Conservation (phyloP, 1,140 invertebrate genomes). For the Macrosteles quadrilineatus region DNA sequence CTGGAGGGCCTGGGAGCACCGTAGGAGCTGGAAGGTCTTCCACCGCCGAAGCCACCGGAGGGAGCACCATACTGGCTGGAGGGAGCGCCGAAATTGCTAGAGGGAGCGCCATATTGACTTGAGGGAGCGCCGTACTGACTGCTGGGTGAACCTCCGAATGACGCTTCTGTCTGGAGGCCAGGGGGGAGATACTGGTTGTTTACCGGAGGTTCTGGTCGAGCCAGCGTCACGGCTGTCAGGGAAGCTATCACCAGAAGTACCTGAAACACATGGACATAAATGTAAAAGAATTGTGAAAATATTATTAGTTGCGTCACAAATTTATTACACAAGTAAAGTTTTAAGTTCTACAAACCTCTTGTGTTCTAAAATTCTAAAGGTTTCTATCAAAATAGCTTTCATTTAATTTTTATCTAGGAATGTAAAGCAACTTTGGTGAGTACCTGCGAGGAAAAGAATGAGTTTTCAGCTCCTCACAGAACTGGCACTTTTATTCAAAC, state of each 20-base stretch:
- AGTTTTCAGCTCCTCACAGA: too few species aligned
- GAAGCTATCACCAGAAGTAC: not conserved
- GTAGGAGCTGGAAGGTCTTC: conserved; percentile 22
- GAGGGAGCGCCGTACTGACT: conserved; percentile 44
- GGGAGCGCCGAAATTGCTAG: conserved; percentile 30
- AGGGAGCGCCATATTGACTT: conserved; percentile 43
- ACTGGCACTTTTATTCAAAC: too few species aligned
- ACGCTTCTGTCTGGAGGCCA: conserved; percentile 43
- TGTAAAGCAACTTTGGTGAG: too few species aligned
- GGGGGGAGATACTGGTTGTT: conserved; percentile 33
- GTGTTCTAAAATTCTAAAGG: too few species aligned
- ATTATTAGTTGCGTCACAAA: too few species aligned
- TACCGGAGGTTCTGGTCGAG: conserved; percentile 17
- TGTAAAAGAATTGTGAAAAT: too few species aligned
- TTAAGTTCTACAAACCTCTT: too few species aligned
- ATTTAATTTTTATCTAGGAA: too few species aligned
- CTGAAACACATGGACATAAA: too few species aligned
- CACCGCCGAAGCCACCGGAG: not conserved
- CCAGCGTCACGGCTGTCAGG: not conserved
- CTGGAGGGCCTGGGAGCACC: conserved; percentile 20
- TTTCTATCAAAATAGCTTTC: too few species aligned
- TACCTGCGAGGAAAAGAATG: too few species aligned
- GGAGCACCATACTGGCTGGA: conserved; percentile 44
- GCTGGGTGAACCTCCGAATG: conserved; percentile 43
- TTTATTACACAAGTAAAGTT: too few species aligned